Evolutionary conservation across 2,797 vertebrate species (phyloP).

Genomic region (Sciurus vulgaris): DNA sequence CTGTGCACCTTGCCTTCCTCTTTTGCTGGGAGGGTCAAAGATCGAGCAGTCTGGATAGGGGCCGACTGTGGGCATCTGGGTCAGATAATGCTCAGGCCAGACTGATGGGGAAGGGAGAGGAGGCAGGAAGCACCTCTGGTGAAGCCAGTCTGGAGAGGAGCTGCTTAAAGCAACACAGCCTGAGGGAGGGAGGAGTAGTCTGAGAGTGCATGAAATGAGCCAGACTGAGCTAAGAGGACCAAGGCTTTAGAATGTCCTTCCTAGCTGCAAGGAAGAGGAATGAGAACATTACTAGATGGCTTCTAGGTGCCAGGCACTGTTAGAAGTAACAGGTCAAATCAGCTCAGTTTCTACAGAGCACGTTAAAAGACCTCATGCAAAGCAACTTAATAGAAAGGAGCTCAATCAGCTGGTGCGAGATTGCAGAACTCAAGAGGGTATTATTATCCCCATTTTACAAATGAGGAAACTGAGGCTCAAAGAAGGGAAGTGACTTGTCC

Average conservation of each 20-base stretch:
- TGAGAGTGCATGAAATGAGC: not conserved
- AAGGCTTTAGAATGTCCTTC: not conserved
- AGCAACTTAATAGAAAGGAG: not conserved
- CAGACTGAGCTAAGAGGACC: not conserved
- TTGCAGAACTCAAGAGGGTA: not conserved
- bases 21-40: not conserved
- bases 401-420: not conserved
- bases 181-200: not conserved
- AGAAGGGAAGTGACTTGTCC: not conserved
- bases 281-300: slow-evolving; percentile 5
- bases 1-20: not conserved
- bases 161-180: not conserved
- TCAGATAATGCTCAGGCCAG: slow-evolving; percentile 20
- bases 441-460: slow-evolving; percentile 10
- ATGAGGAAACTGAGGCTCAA: not conserved
- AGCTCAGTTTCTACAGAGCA: slow-evolving; percentile 1
- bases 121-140: not conserved
- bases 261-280: not conserved
- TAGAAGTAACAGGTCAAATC: slow-evolving; percentile 9
- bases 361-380: not conserved
- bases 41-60: not conserved
- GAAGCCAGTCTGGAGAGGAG: not conserved
- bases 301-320: not conserved
- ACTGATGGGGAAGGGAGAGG: not conserved
- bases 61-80: not conserved